Evolutionary conservation across 2,888 invertebrate genomes (phyloP), one percentile per base, ranked within the genome.

Genomic region (Napeogenes inachia): DNA sequence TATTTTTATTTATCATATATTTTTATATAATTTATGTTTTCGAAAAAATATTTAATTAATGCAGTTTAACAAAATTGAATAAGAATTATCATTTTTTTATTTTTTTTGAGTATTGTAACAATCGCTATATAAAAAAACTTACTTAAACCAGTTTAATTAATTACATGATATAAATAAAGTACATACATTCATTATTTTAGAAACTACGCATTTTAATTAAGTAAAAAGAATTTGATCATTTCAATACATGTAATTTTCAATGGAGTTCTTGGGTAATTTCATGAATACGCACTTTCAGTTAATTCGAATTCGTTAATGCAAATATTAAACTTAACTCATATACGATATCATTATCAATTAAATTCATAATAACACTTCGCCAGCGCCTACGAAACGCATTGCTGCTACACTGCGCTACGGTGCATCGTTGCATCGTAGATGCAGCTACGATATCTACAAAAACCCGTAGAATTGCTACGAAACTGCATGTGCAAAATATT

Each of bases 391-490:
- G 71, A 72, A 72, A 59, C 69, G 75, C 75, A 75, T 73, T 57
- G 56, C n/a, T 13, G 63, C 69, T 71, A 71, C 82, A 79, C 70
- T 71, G 71, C 68, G 79, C 84, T 85, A 85, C 86, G 80, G 60
- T 87, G 87, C 87, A 87, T 57, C 72, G 74, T 77, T 88, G 88
- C 88, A 89, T 67, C 79, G 88, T 89, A 88, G 89, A 75, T 87
- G 88, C 88, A 87, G 81, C 88, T 88, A 88, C 88, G 81, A 35
- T 45, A n/a, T 68, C 85, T 87, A 87, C 87, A 81, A 63, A 56
- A 59, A 35, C 35, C 12, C 79, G 89, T 89, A 89, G 88, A 77
- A 62, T 47, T 61, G 77, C 88, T 88, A 89, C 87, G 84, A 70
- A 84, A 87, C 76, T 87, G 88, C 88, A 88, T 77, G 79, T 83